phyloP scores from a whole-genome alignment of 2,888 invertebrate species.

The Campopleginae sp. region DNA sequence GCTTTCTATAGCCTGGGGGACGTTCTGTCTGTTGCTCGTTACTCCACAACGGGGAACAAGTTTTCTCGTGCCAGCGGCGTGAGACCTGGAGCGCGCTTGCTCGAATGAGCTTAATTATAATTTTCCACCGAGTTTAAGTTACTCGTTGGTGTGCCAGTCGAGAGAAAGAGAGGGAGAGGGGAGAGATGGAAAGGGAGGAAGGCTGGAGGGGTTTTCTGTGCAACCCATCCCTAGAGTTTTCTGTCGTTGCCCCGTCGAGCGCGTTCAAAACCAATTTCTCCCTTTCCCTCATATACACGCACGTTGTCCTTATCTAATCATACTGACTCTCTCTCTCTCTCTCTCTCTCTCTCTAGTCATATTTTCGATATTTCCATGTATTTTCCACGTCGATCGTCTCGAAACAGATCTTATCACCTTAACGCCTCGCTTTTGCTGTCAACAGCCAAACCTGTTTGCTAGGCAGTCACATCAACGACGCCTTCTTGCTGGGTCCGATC shows the following conservation, averaged over 20 bases:
- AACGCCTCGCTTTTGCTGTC: not conserved
- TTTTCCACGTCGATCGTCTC: constrained; percentile 62
- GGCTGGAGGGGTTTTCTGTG: constrained; percentile 9
- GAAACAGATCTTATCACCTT: constrained; percentile 35
- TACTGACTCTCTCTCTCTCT: constrained; percentile 36
- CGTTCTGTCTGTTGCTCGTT: constrained; percentile 65
- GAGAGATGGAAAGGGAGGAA: not conserved
- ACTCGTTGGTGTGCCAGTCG: constrained; percentile 56
- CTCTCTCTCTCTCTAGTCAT: constrained; percentile 51
- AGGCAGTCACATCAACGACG: not conserved
- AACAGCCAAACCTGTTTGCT: not conserved
- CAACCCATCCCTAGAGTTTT: constrained; percentile 48
- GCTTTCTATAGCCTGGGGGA: constrained; percentile 34
- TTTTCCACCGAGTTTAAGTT: constrained; percentile 74
- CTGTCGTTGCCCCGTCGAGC: constrained; percentile 66
- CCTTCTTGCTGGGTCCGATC: not conserved
- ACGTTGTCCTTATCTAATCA: constrained; percentile 10
- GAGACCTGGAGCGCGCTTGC: constrained; percentile 66
- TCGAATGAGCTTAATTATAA: constrained; percentile 75
- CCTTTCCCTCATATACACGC: constrained; percentile 11
- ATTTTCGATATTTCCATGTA: constrained; percentile 58
- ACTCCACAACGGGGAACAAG: constrained; percentile 65
- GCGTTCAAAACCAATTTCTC: constrained; percentile 64
- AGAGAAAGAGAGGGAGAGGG: not conserved
- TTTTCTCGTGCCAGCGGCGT: constrained; percentile 62